These are phyloP conservation scores for Chanos chanos DNA, from an alignment of 2,797 vertebrate genomes.

Conservation along the genomic window DNA sequence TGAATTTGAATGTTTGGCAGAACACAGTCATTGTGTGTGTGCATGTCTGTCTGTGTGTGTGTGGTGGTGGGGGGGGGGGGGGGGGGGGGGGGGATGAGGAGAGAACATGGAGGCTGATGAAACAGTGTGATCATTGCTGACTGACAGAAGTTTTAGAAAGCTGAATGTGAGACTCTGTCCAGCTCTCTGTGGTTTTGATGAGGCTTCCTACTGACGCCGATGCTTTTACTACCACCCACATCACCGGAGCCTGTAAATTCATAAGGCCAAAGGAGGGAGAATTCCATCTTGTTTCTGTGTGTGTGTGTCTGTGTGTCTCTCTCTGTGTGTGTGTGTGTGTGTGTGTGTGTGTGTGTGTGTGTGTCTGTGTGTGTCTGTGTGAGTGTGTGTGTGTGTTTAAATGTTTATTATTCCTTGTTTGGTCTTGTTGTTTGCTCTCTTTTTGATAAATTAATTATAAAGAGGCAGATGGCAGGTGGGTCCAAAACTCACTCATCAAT, in stretches of 20 bases:
- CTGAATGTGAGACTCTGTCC: neutral
- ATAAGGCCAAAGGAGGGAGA: too few relatives aligned
- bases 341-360: neutral
- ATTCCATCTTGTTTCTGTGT: slow-evolving; percentile 13
- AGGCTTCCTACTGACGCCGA: neutral
- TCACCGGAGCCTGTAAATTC: neutral
- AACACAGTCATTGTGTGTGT: too few relatives aligned
- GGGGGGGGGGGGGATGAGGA: neutral
- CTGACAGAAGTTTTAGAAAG: neutral
- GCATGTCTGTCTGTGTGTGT: too few relatives aligned
- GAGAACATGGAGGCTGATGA: neutral
- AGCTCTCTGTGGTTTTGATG: neutral
- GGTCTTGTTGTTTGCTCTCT: too few relatives aligned
- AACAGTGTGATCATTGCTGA: neutral
- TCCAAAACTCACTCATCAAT: too few relatives aligned
- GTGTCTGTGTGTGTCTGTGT: neutral
- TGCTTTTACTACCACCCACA: neutral
- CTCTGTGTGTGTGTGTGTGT: too few relatives aligned
- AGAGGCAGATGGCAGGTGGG: too few relatives aligned
- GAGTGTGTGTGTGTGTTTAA: neutral
- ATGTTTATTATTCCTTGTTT: too few relatives aligned
- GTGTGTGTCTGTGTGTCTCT: neutral
- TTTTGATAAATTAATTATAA: too few relatives aligned
- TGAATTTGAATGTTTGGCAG: too few relatives aligned
- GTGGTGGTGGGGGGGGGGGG: too few relatives aligned